Conservation (phyloP, 1,140 invertebrate genomes). For the Portunus trituberculatus region DNA sequence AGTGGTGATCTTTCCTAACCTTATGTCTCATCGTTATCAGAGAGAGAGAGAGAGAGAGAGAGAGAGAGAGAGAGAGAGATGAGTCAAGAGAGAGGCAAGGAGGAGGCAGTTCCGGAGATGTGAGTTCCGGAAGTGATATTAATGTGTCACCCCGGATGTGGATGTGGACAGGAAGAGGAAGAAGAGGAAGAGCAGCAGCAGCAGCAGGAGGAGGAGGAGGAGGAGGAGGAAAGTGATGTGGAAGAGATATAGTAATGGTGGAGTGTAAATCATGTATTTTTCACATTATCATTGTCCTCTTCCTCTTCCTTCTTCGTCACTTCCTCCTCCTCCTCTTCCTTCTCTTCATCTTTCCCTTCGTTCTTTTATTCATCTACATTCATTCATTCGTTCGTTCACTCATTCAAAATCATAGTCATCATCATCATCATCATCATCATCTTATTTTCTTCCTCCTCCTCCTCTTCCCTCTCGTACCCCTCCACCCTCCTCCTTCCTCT, state of each 20-base stretch:
- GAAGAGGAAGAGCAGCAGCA: not conserved
- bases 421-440: not conserved
- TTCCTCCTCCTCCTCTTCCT: not conserved
- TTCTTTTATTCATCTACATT: too few relatives aligned
- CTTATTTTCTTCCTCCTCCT: too few relatives aligned
- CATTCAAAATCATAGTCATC: too few relatives aligned
- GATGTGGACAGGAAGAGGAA: not conserved
- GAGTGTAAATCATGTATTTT: not conserved
- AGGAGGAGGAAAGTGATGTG: not conserved
- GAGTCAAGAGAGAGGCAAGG: not conserved
- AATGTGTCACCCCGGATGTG: not conserved
- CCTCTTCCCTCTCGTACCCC: too few relatives aligned
- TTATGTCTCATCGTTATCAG: slow-evolving; percentile 13
- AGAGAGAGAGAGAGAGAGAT: not conserved
- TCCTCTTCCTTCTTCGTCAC: not conserved
- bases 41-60: not conserved
- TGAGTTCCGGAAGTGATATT: not conserved
- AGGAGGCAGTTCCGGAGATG: not conserved
- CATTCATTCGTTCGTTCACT: too few relatives aligned
- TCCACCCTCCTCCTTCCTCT: too few relatives aligned
- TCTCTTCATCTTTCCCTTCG: not conserved
- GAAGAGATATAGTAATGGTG: not conserved
- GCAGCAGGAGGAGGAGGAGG: not conserved
- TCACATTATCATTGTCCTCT: not conserved
- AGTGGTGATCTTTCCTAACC: not conserved